Conservation (phyloP, 2,113 vertebrate genomes). For the Fregata magnificens region DNA sequence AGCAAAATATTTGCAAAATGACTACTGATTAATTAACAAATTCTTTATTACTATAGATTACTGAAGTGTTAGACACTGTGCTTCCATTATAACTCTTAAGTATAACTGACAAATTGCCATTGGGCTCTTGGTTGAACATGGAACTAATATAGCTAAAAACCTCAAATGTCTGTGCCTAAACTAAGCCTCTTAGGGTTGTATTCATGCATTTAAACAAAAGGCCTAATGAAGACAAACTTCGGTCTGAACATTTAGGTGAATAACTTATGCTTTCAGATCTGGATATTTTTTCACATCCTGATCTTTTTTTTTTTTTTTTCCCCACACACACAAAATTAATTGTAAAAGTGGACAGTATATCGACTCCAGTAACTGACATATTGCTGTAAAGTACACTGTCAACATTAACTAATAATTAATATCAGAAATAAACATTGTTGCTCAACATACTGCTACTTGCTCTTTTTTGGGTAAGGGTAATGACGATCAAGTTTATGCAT, state of each 20-base stretch:
- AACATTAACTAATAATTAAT: not conserved
- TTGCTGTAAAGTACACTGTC: not conserved
- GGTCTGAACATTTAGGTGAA: not conserved
- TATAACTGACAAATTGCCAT: not conserved
- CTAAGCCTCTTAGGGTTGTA: not conserved
- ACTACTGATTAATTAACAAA: not conserved
- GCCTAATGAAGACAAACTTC: not conserved
- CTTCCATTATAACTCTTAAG: not conserved
- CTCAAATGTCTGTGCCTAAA: not conserved
- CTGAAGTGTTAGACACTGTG: not conserved
- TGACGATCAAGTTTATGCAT: not conserved
- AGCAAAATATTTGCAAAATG: not conserved
- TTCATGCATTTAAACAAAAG: not conserved
- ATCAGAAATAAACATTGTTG: not conserved
- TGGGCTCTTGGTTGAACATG: not conserved
- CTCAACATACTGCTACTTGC: not conserved
- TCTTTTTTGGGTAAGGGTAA: not conserved
- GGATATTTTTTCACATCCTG: not conserved
- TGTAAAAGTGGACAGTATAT: not conserved
- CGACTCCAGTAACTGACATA: not conserved
- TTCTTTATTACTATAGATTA: not conserved
- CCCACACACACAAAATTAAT: not conserved
- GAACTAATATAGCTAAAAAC: not conserved
- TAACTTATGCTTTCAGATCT: not conserved
- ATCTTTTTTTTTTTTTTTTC: not conserved